Evolutionary conservation across 2,113 vertebrate species (phyloP).

Genomic region (Pterocles gutturalis): DNA sequence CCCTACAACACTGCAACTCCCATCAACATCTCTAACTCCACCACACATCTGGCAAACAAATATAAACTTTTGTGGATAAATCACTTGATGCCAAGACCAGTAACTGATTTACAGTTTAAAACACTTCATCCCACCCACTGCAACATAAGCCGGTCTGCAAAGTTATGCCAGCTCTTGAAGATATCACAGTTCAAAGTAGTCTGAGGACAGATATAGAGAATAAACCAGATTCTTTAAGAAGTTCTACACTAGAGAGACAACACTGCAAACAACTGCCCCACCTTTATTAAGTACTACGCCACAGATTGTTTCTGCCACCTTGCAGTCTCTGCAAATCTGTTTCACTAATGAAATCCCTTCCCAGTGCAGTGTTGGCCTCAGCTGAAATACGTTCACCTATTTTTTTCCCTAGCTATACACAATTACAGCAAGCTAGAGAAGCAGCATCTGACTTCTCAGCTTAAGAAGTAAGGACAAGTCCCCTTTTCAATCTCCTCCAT

Average conservation of each 20-base stretch:
- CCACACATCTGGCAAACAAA: rapidly evolving
- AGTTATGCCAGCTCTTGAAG: background rate
- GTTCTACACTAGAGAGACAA: background rate
- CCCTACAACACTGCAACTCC: background rate
- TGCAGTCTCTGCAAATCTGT: background rate
- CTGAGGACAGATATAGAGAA: background rate
- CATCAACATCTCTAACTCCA: background rate
- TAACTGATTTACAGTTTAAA: background rate
- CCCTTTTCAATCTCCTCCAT: background rate
- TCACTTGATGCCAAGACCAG: background rate
- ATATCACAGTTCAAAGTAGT: background rate
- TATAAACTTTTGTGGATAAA: background rate
- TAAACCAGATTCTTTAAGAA: background rate
- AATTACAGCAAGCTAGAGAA: background rate
- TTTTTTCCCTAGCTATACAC: background rate
- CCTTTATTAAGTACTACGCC: background rate
- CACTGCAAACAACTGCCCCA: background rate
- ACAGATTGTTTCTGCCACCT: background rate
- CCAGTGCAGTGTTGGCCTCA: background rate
- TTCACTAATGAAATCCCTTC: background rate
- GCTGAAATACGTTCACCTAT: background rate
- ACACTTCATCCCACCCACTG: background rate
- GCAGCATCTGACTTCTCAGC: background rate
- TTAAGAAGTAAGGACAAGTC: background rate
- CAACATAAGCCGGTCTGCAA: background rate